Percentiles rank a stretch among this genome's conserved stretches.
Conservation (phyloP, 2,888 invertebrate species). For the Mylabris sibirica region DNA sequence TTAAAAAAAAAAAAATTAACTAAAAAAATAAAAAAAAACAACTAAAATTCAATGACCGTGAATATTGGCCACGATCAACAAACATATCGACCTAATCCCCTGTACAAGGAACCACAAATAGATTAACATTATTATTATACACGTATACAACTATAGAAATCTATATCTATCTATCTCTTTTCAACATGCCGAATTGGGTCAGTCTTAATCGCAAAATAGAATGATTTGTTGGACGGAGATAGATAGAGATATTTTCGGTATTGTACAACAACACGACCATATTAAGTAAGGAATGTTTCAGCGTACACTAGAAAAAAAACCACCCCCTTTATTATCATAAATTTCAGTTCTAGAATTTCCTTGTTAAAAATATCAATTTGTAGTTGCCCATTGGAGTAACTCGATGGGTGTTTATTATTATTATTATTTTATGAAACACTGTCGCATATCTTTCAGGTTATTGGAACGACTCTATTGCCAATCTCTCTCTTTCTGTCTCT, state of each 20-base stretch:
- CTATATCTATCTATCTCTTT: neutral
- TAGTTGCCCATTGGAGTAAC: neutral
- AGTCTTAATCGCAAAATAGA: neutral
- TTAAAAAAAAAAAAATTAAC: neutral
- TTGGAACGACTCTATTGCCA: constrained; percentile 51
- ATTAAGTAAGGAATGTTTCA: neutral
- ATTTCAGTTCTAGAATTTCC: neutral
- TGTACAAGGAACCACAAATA: constrained; percentile 2
- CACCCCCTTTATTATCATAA: neutral
- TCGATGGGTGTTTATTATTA: neutral
- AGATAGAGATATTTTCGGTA: neutral
- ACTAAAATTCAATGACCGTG: constrained; percentile 1
- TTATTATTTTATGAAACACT: neutral
- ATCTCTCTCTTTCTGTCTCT: constrained; percentile 40
- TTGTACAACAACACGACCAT: neutral
- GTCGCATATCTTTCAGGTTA: constrained; percentile 50
- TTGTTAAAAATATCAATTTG: no score
- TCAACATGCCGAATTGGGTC: neutral
- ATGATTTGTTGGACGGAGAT: neutral
- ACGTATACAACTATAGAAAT: constrained; percentile 3
- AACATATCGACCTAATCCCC: constrained; percentile 1
- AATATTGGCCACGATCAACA: constrained; percentile 7
- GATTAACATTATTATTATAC: neutral
- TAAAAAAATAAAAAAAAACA: no score
- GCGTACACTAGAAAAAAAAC: neutral